These are phyloP conservation scores for Aphodius granarius DNA, from an alignment of 2,888 invertebrate genomes.

Conservation along the genomic window DNA sequence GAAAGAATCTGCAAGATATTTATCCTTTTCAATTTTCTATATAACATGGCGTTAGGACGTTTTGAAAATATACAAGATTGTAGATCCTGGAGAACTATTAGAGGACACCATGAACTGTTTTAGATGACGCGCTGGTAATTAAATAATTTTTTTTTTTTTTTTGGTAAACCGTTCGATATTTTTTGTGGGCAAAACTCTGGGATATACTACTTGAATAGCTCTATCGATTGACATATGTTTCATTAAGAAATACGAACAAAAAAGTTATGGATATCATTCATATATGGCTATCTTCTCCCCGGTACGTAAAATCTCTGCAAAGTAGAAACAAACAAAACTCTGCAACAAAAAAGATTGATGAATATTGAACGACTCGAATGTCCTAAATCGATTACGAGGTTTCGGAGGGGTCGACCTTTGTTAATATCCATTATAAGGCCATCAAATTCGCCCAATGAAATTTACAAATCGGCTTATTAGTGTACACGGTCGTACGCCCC, in stretches of 20 bases:
- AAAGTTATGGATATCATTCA: too few species aligned
- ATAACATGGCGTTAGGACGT: not conserved
- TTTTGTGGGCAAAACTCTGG: too few species aligned
- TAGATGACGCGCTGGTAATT: too few species aligned
- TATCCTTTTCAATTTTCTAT: not conserved
- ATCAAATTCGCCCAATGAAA: constrained; percentile 39
- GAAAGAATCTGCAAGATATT: not conserved
- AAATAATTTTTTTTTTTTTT: too few species aligned
- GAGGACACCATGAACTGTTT: too few species aligned
- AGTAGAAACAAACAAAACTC: not conserved
- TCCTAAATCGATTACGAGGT: not conserved
- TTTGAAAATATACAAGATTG: too few species aligned
- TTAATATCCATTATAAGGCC: constrained; percentile 29
- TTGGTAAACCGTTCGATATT: too few species aligned
- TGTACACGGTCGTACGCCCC: constrained; percentile 32
- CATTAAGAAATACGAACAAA: too few species aligned
- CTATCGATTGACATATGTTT: too few species aligned
- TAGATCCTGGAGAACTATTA: not conserved
- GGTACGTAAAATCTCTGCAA: too few species aligned
- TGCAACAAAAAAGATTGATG: not conserved
- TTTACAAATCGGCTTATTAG: constrained; percentile 39
- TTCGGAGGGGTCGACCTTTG: not conserved
- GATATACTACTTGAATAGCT: too few species aligned
- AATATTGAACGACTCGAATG: not conserved
- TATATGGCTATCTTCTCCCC: too few species aligned